Conservation (phyloP, 2,888 invertebrate genomes). For the Volucella inflata region DNA sequence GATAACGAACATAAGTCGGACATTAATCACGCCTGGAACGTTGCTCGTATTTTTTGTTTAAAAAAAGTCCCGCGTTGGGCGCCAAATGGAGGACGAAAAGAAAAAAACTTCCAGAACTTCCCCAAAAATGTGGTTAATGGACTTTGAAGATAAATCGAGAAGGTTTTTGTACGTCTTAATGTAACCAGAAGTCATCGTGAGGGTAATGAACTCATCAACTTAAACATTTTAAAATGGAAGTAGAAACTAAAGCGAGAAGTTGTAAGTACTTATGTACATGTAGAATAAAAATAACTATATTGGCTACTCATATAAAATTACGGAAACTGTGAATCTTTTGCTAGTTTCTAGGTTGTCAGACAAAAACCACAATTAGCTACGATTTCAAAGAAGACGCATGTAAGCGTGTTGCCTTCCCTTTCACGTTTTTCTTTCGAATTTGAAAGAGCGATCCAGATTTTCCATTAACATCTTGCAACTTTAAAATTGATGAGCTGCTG, state of each 20-base stretch:
- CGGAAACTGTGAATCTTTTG: too few relatives aligned
- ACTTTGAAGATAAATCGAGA: slow-evolving; percentile 18
- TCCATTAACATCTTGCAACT: too few relatives aligned
- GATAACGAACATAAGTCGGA: slow-evolving; percentile 36
- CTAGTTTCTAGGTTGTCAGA: too few relatives aligned
- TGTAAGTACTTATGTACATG: too few relatives aligned
- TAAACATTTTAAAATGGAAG: not conserved
- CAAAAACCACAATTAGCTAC: too few relatives aligned
- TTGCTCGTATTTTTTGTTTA: not conserved
- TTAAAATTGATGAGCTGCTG: too few relatives aligned
- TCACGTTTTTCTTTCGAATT: too few relatives aligned
- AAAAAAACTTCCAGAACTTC: not conserved
- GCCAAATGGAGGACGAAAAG: slow-evolving; percentile 10
- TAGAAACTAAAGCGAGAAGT: not conserved
- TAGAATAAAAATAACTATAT: too few relatives aligned
- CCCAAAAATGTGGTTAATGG: slow-evolving; percentile 1
- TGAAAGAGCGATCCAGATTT: too few relatives aligned
- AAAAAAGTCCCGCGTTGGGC: not conserved
- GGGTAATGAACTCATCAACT: slow-evolving; percentile 16
- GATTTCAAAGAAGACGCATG: too few relatives aligned
- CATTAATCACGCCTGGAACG: slow-evolving; percentile 36
- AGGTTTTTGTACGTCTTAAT: slow-evolving; percentile 20
- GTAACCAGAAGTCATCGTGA: slow-evolving; percentile 4
- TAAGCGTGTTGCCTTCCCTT: too few relatives aligned
- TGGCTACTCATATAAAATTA: too few relatives aligned